Conservation (phyloP, 1,140 invertebrate species). For the Onthophagus taurus region DNA sequence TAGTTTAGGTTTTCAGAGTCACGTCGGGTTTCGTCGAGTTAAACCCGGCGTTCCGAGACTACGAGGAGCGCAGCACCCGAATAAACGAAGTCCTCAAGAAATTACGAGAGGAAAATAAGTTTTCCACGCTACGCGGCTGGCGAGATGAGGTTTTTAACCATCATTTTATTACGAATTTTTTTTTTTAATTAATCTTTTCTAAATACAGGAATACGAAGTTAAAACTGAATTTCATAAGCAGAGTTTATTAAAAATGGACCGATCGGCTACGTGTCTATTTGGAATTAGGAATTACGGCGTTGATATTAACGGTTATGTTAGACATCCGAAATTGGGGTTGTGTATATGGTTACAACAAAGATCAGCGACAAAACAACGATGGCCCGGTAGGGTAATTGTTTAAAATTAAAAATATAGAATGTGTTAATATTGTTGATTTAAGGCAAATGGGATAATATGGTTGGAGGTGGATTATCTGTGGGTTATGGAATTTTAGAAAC, state of each 20-base stretch:
- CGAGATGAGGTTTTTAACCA: slow-evolving; percentile 64
- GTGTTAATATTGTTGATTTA: slow-evolving; percentile 1
- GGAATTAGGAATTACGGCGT: slow-evolving; percentile 89
- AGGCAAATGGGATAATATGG: slow-evolving; percentile 89
- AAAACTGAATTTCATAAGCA: slow-evolving; percentile 57
- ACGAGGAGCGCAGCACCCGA: slow-evolving; percentile 64
- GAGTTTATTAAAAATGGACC: slow-evolving; percentile 80
- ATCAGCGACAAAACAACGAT: slow-evolving; percentile 85
- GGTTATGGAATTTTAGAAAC: slow-evolving; percentile 81
- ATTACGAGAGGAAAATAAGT: slow-evolving; percentile 52
- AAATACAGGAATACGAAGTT: slow-evolving; percentile 69
- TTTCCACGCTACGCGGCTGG: slow-evolving; percentile 75
- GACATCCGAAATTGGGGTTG: slow-evolving; percentile 70
- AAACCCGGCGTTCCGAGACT: slow-evolving; percentile 75
- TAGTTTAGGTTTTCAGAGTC: slow-evolving; percentile 55
- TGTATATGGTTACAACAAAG: slow-evolving; percentile 90
- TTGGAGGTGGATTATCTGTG: slow-evolving; percentile 82
- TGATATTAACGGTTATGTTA: slow-evolving; percentile 88
- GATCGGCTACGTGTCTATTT: slow-evolving; percentile 85
- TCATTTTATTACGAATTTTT: background rate
- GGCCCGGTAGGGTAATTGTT: slow-evolving; percentile 56
- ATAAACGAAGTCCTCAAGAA: slow-evolving; percentile 72
- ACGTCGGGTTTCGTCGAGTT: slow-evolving; percentile 64
- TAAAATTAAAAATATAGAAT: slow-evolving; percentile 8
- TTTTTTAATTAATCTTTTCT: slow-evolving; percentile 2